Evolutionary conservation across 2,113 vertebrate species (phyloP).

Genomic region (Ceyx melanurus): DNA sequence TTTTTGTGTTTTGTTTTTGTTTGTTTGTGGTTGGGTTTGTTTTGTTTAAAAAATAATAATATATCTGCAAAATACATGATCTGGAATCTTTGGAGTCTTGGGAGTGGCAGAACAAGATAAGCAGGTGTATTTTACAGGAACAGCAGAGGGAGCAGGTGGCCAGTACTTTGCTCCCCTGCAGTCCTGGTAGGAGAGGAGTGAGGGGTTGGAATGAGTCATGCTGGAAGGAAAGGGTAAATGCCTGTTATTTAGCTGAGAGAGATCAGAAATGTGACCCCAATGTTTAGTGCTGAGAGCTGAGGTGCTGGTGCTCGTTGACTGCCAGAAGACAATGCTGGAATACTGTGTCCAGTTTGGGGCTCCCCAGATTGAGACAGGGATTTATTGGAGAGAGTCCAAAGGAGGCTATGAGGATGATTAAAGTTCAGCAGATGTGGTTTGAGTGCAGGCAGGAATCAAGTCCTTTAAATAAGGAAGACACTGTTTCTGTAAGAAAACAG

Average conservation of each 20-base stretch:
- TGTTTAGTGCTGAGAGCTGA: neutral
- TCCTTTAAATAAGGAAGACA: neutral
- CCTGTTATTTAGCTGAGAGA: neutral
- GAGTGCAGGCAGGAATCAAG: neutral
- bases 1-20: too few species aligned
- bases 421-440: neutral
- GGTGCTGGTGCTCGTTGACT: neutral
- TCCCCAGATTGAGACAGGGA: too few species aligned
- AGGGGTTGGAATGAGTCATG: neutral
- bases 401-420: too few species aligned
- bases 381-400: too few species aligned
- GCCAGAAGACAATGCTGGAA: neutral
- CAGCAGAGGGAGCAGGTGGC: conserved; percentile 42
- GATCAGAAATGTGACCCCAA: neutral
- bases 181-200: rapidly evolving
- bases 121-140: neutral
- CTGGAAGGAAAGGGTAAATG: neutral
- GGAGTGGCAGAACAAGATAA: neutral
- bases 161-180: rapidly evolving
- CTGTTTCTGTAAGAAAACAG: neutral
- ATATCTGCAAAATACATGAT: neutral
- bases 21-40: too few species aligned
- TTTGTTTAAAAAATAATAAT: neutral
- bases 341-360: too few species aligned
- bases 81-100: neutral